Evolutionary conservation across 2,888 invertebrate genomes (phyloP), one percentile per base, ranked within the genome.

Genomic region (Noctua pronuba): DNA sequence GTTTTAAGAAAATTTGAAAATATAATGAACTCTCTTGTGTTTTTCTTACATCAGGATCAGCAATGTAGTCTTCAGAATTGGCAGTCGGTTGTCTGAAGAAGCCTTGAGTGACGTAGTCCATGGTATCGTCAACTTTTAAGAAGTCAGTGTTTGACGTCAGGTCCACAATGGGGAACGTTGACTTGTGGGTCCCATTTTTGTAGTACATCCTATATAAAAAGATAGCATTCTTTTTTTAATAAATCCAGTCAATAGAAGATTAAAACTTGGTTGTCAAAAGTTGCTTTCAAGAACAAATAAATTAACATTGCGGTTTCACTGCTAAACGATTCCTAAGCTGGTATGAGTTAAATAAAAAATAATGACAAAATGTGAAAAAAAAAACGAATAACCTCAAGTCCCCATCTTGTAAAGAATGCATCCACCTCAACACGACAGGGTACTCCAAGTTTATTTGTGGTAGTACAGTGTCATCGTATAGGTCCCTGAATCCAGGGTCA

Each of bases 391-490:
- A 93, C 93, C 91, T 93, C 38, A 92, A 88, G 16, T 73, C 84
- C 35, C 91, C 92, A 58, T 93, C 92, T 65, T 93, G 93, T 28
- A 92, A 79, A 0, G 88, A 87, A 68, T 93, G 93, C 38, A 88
- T 72, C 92, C 92, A 93, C 67, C 93, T 88, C 35, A 92, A 77
- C 10, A 82, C 86, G n/a, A 85, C 88, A 0, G 90, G 88, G 44
- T 86, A 92, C 75, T 94, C 93, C 21, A 91, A 38, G 6, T 89
- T 86, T 58, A 91, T 78, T 85, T 92, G 89, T 0, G 93, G 93
- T 6, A 86, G 35, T 0, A 89, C 41, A 18, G 85, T 80, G 1
- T 84, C 78, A 28, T 92, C 71, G 66, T 93, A 93, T 1, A 85
- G 11, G 58, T 93, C 91, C 80, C 93, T 89, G 65, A 88, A 91